Evolutionary conservation across 1,140 invertebrate genomes (phyloP), one percentile per base, ranked within the genome.

Genomic region (Copidosoma floridanum): DNA sequence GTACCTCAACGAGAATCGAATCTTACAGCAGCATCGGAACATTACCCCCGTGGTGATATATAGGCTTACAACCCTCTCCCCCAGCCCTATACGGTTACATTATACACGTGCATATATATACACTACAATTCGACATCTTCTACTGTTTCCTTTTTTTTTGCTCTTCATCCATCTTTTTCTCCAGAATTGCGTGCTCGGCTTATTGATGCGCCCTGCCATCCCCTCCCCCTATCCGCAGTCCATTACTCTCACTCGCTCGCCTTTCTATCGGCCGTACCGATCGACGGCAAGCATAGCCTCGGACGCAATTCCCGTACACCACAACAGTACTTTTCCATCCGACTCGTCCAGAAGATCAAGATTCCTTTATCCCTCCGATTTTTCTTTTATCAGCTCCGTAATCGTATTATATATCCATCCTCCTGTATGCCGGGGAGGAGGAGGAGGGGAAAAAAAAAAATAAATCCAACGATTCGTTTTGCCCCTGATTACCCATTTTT

Each of bases 1-100:
- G n/a, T n/a, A n/a, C n/a, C n/a, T n/a, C n/a, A n/a, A n/a, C 70
- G 72, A 74, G 73, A 76, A 77, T 78, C 75, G 72, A 71, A 79
- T 78, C 73, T 66, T 69, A n/a, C n/a, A n/a, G n/a, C n/a, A n/a
- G n/a, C n/a, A n/a, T n/a, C n/a, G n/a, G n/a, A n/a, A 72, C 67
- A 79, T 79, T 76, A 77, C 70, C 68, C 68, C 69, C 69, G 74
- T 80, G 78, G 79, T 79, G 73, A n/a, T 78, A 80, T 79, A 75
- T 71, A 66, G 68, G n/a, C n/a, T n/a, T n/a, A n/a, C n/a, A n/a
- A n/a, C n/a, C n/a, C n/a, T n/a, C n/a, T n/a, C n/a, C n/a, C n/a
- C n/a, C n/a, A n/a, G n/a, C n/a, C n/a, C n/a, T n/a, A n/a, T n/a
- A n/a, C n/a, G n/a, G n/a, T n/a, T n/a, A n/a, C n/a, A n/a, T n/a